These are phyloP conservation scores for Julus scandinavius DNA, from an alignment of 2,888 invertebrate genomes.

Conservation along the genomic window DNA sequence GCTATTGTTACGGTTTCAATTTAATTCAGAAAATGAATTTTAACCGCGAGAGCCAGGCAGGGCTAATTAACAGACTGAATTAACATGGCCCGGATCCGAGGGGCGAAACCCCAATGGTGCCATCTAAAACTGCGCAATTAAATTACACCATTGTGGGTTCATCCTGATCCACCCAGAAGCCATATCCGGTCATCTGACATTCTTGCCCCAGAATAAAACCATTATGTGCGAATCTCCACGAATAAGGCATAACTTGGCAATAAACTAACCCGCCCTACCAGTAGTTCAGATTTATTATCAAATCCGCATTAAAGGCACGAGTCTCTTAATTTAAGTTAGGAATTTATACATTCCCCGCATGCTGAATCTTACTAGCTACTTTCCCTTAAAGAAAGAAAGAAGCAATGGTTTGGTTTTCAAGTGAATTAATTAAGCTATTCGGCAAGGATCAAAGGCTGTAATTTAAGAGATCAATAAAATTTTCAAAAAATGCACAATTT, in stretches of 20 bases:
- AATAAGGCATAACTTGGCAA: not conserved
- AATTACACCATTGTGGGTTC: not conserved
- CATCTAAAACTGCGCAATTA: not conserved
- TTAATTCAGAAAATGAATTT: slow-evolving; percentile 23
- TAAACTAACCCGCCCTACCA: not conserved
- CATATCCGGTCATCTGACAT: slow-evolving; percentile 3
- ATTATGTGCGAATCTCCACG: not conserved
- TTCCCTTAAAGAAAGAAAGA: not conserved
- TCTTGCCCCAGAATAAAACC: not conserved
- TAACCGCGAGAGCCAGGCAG: slow-evolving; percentile 17
- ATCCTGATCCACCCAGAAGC: not conserved
- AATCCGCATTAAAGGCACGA: not conserved
- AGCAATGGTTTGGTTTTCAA: too few relatives aligned
- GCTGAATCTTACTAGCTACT: not conserved
- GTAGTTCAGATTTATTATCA: not conserved
- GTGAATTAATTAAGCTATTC: too few relatives aligned
- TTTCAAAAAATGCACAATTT: too few relatives aligned
- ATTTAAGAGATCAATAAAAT: too few relatives aligned
- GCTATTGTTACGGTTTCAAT: not conserved
- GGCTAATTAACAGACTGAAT: not conserved
- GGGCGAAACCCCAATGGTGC: slow-evolving; percentile 16
- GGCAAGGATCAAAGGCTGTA: too few relatives aligned
- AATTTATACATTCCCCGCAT: not conserved
- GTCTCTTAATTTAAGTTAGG: too few relatives aligned
- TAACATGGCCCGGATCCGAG: not conserved